Base-by-base conservation (phyloP, 2,113 vertebrate genomes). In the Alosa alosa region DNA sequence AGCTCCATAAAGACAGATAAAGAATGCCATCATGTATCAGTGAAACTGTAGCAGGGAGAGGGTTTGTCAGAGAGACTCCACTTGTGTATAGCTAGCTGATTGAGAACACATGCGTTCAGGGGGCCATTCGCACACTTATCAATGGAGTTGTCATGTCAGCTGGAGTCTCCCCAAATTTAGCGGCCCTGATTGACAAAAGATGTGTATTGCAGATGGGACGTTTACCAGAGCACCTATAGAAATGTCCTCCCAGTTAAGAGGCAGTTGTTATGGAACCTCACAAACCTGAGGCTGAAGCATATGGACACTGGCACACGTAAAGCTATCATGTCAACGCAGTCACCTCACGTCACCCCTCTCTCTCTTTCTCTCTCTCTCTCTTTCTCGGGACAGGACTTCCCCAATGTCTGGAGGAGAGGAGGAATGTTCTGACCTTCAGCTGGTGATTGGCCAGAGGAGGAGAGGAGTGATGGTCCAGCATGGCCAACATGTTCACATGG, bases 1-100 rank as follows among this genome's bases (percentile, higher is more conserved):
- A 22, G 72, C 36, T 46, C 46, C 84, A 55, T 83, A 13, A 84
- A 78, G 25, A 36, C 72, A 85, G 82, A 81, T 41, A 47, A 60
- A 81, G 82, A 82, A 57, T 85, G 31, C 52, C 25, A 39, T 36
- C 36, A 41, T 78, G 72, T 78, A 13, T 39, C 72, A 39, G 72
- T 5, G 31, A 13, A 39, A 36, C 72, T 78, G 72, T 6, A 39
- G 11, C 64, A 36, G 64, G 7, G 9, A 72, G 31, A 72, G 64
- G 64, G 0, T 13, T 36, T 31, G 25, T 25, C 72, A 75, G 68
- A 36, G 31, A 75, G 68, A 75, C 7, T 3, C 25, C 68, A 75
- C 31, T 3, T 39, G 68, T 31, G 39, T 36, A 9, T 75, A 10
- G 25, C 60, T 39, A 13, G 31, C 36, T 78, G 72, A 78, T 78